phyloP scores from a whole-genome alignment of 2,113 vertebrate species.

The Alethe castanea region DNA sequence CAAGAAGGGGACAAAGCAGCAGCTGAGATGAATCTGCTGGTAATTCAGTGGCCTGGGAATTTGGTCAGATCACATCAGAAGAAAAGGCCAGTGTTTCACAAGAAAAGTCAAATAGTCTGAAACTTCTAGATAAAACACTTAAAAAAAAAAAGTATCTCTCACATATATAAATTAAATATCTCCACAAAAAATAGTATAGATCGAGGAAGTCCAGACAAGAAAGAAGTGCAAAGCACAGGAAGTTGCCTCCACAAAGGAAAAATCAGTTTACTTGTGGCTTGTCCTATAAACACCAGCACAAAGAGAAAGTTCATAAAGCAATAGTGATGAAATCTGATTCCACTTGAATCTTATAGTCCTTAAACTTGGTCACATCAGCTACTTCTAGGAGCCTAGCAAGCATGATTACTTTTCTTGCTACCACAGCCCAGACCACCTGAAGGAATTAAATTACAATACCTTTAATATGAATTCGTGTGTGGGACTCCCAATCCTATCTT shows the following conservation, averaged over 20 bases:
- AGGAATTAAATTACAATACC: conserved; percentile 57
- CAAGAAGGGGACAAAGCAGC: neutral
- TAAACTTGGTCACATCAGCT: neutral
- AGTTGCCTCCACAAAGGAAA: neutral
- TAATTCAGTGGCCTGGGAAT: neutral
- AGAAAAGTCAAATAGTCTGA: neutral
- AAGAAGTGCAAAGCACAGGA: neutral
- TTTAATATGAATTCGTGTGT: conserved; percentile 84
- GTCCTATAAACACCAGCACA: neutral
- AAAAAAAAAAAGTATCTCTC: neutral
- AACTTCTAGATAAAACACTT: neutral
- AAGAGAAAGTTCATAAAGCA: neutral
- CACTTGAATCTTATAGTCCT: neutral
- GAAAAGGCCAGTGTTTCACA: neutral
- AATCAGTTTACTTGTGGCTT: neutral
- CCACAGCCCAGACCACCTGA: neutral
- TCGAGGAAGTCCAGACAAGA: neutral
- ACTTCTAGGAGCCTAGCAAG: neutral
- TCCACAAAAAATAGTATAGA: neutral
- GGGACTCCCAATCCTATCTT: conserved; percentile 81
- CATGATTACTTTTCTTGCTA: neutral
- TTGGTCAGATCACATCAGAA: neutral
- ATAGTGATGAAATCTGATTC: neutral
- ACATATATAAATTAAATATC: neutral
- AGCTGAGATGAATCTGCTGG: neutral